A percentile compares a stretch with the other conserved stretches of the same genome.
Conservation (phyloP, 1,140 invertebrate genomes). For the Sinonovacula constricta region DNA sequence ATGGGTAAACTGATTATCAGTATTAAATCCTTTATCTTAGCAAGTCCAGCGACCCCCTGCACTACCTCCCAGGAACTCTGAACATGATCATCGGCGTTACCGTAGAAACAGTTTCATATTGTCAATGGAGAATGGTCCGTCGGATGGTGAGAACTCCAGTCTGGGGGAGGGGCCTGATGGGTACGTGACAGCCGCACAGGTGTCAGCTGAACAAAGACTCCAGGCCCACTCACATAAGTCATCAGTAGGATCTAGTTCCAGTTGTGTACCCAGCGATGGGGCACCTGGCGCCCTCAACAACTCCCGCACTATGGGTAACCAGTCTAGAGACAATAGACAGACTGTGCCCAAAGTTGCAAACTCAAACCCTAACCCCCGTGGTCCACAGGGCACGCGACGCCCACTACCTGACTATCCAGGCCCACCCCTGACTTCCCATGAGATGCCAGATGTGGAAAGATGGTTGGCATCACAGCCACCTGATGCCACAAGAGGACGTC, state of each 20-base stretch:
- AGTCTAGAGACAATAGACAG: neutral
- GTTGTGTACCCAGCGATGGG: neutral
- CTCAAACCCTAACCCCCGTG: slow-evolving; percentile 22
- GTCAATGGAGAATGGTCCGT: slow-evolving; percentile 62
- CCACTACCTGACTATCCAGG: too few relatives aligned
- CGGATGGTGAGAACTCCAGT: slow-evolving; percentile 28
- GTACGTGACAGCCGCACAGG: slow-evolving; percentile 16
- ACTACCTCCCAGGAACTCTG: slow-evolving; percentile 43
- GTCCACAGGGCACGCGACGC: neutral
- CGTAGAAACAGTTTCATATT: slow-evolving; percentile 71
- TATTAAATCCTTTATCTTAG: too few relatives aligned
- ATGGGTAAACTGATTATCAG: too few relatives aligned
- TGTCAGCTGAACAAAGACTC: slow-evolving; percentile 11
- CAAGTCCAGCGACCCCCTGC: slow-evolving; percentile 50
- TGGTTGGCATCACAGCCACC: slow-evolving; percentile 53
- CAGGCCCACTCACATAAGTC: neutral
- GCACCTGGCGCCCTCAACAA: neutral
- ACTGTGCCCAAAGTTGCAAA: slow-evolving; percentile 45
- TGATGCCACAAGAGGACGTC: slow-evolving; percentile 42
- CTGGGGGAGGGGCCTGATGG: slow-evolving; percentile 16
- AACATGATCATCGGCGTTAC: slow-evolving; percentile 60
- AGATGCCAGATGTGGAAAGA: slow-evolving; percentile 51
- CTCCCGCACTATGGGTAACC: neutral
- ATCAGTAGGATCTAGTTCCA: slow-evolving; percentile 18
- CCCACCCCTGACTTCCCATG: slow-evolving; percentile 19